Conservation (phyloP, 2,797 vertebrate genomes). For the Limosa lapponica region DNA sequence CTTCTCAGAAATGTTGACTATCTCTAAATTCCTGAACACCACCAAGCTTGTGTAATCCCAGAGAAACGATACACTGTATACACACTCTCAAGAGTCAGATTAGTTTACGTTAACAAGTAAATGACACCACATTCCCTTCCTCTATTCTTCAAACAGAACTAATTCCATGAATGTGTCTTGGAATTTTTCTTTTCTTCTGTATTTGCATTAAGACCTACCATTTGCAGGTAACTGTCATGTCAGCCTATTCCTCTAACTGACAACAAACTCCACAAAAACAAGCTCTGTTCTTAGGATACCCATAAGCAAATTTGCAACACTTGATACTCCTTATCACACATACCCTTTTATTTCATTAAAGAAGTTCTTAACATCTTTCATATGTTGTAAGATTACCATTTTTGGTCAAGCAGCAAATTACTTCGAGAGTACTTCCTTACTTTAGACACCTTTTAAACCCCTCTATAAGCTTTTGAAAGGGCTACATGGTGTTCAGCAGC, state of each 20-base stretch:
- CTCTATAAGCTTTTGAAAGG: background rate
- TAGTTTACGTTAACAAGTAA: background rate
- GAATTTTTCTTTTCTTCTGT: background rate
- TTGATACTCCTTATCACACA: background rate
- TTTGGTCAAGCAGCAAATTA: background rate
- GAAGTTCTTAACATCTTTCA: background rate
- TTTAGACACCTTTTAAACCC: background rate
- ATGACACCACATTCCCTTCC: background rate
- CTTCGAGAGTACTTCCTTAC: background rate
- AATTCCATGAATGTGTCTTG: background rate
- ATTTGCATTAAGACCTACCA: background rate
- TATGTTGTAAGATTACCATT: background rate
- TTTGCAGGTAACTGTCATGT: background rate
- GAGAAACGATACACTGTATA: background rate
- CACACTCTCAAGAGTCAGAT: background rate
- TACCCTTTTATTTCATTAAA: background rate
- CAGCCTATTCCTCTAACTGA: background rate
- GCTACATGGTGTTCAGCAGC: background rate
- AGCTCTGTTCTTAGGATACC: background rate
- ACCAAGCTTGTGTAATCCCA: background rate
- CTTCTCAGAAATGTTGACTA: background rate
- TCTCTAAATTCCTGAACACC: background rate
- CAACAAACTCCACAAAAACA: background rate
- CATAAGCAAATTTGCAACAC: background rate
- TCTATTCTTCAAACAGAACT: background rate